Percentiles rank a stretch among this genome's conserved stretches.
These are phyloP conservation scores for Lytechinus pictus DNA, from an alignment of 35 echinoderm and acorn worm genomes.

Conservation along the genomic window DNA sequence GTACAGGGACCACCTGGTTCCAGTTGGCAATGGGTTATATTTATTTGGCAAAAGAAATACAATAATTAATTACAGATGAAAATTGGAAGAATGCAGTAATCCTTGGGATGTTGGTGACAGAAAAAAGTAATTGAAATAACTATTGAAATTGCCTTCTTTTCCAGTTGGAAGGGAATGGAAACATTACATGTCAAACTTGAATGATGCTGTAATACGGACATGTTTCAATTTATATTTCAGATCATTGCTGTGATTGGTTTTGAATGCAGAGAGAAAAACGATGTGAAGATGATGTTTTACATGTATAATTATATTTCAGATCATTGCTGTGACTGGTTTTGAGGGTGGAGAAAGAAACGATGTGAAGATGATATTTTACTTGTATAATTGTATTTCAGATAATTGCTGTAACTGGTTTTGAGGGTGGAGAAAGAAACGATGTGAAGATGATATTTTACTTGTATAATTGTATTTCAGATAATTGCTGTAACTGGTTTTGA, in stretches of 20 bases:
- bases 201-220: too few relatives aligned
- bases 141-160: too few relatives aligned
- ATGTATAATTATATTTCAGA: constrained; percentile 32
- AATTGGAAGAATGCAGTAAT: too few relatives aligned
- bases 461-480: constrained; percentile 62
- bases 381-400: constrained; percentile 63
- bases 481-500: constrained; percentile 97
- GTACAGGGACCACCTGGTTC: too few relatives aligned
- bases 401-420: constrained; percentile 94
- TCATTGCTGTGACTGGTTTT: constrained; percentile 94
- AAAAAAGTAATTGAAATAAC: too few relatives aligned
- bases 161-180: too few relatives aligned
- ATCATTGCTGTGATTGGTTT: constrained; percentile 93
- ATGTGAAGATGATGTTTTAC: constrained; percentile 24
- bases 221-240: constrained; percentile 19
- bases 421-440: constrained; percentile 93
- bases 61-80: too few relatives aligned
- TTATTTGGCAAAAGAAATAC: too few relatives aligned
- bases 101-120: too few relatives aligned
- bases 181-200: too few relatives aligned
- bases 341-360: constrained; percentile 92
- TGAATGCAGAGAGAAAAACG: constrained; percentile 86
- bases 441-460: constrained; percentile 45
- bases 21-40: too few relatives aligned
- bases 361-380: constrained; percentile 40